Conservation (phyloP, 1,140 invertebrate species). For the Sitophilus oryzae region DNA sequence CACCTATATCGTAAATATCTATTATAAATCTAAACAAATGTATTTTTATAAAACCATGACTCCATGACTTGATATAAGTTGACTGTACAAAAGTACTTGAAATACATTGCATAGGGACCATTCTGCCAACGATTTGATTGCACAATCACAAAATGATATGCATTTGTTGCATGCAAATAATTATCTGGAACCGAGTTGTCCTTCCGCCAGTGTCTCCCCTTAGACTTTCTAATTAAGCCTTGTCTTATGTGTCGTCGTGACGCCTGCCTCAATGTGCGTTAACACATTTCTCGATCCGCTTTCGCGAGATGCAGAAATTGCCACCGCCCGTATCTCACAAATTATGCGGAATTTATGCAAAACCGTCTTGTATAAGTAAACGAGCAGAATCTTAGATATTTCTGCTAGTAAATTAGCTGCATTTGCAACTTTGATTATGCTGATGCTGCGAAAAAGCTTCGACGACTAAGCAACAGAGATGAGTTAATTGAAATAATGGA, state of each 20-base stretch:
- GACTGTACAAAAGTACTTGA: too few species aligned
- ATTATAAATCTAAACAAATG: too few species aligned
- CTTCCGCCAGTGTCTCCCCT: not conserved
- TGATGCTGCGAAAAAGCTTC: not conserved
- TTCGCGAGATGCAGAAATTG: not conserved
- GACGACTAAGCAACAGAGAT: too few species aligned
- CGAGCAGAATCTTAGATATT: slow-evolving; percentile 3
- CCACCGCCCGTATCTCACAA: not conserved
- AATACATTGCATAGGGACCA: too few species aligned
- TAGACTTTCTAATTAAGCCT: not conserved
- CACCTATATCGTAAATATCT: too few species aligned
- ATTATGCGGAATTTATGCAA: slow-evolving; percentile 7
- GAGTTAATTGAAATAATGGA: too few species aligned
- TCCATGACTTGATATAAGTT: too few species aligned
- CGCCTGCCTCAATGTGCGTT: not conserved
- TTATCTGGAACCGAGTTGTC: not conserved
- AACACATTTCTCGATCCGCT: not conserved
- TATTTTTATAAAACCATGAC: too few species aligned
- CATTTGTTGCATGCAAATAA: too few species aligned
- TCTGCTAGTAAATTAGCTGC: slow-evolving; percentile 4
- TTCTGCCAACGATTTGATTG: too few species aligned
- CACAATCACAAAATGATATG: too few species aligned
- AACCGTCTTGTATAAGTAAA: slow-evolving; percentile 6
- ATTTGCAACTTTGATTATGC: slow-evolving; percentile 4
- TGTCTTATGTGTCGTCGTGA: not conserved